phyloP scores from a whole-genome alignment of 2,797 vertebrate genomes.

The Helarctos malayanus region DNA sequence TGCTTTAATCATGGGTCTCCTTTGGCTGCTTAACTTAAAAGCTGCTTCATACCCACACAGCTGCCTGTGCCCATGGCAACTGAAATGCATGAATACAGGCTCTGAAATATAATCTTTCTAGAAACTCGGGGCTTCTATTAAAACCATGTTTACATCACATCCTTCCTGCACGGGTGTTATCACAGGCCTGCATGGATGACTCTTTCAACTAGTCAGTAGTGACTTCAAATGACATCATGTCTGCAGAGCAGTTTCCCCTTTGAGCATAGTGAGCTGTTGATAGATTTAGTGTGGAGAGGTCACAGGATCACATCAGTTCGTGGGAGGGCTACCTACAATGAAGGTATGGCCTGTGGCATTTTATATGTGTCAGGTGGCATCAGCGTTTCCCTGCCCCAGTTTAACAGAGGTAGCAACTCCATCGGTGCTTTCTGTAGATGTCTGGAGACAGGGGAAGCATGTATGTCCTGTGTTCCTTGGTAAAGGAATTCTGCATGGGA shows the following conservation, averaged over 20 bases:
- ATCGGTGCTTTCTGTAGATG: background rate
- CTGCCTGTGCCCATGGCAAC: conserved; percentile 65
- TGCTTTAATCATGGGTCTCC: background rate
- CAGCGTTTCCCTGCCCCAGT: background rate
- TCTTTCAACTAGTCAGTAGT: background rate
- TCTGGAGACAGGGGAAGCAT: background rate
- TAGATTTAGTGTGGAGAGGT: background rate
- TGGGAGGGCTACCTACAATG: background rate
- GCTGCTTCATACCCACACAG: background rate
- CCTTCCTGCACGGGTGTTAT: background rate
- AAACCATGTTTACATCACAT: background rate
- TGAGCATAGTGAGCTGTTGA: background rate
- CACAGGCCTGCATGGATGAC: background rate
- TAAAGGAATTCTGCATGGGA: background rate
- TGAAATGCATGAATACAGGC: background rate
- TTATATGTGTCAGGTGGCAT: background rate
- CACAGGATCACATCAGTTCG: background rate
- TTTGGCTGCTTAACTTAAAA: conserved; percentile 56
- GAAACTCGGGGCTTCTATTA: background rate
- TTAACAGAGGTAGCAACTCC: background rate
- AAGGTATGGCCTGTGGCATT: background rate
- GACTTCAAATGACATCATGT: background rate
- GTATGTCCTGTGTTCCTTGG: background rate
- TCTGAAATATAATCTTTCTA: conserved; percentile 51
- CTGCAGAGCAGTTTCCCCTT: background rate